Evolutionary conservation across 2,888 invertebrate genomes (phyloP).

Genomic region (Idaea straminata): DNA sequence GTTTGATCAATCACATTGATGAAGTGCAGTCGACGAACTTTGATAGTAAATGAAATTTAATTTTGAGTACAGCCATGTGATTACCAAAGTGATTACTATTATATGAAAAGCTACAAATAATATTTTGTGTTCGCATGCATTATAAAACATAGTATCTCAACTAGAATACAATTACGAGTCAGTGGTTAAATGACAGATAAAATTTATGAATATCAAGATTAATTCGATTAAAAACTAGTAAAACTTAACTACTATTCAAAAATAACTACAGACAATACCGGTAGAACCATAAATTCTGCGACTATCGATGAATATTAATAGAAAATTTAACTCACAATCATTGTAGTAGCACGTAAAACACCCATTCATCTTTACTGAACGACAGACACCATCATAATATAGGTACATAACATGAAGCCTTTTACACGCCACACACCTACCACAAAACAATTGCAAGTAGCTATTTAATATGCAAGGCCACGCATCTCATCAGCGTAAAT

Average conservation of each 20-base stretch:
- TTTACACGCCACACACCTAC: background rate
- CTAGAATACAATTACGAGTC: too few relatives aligned
- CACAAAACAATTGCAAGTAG: conserved; percentile 15
- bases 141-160: too few relatives aligned
- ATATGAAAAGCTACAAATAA: background rate
- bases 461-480: conserved; percentile 52
- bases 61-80: background rate
- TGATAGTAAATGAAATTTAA: background rate
- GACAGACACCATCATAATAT: background rate
- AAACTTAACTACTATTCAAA: background rate
- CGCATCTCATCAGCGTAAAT: conserved; percentile 57
- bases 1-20: background rate
- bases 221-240: background rate
- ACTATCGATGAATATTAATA: background rate
- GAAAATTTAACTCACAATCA: background rate
- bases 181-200: background rate
- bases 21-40: background rate
- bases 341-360: background rate
- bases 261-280: background rate
- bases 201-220: background rate
- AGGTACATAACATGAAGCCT: background rate
- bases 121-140: background rate
- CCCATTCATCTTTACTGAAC: background rate
- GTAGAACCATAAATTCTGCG: background rate
- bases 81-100: background rate